A percentile compares a stretch with the other conserved stretches of the same genome.
Conservation (phyloP, 2,113 vertebrate species). For the Lepus europaeus region DNA sequence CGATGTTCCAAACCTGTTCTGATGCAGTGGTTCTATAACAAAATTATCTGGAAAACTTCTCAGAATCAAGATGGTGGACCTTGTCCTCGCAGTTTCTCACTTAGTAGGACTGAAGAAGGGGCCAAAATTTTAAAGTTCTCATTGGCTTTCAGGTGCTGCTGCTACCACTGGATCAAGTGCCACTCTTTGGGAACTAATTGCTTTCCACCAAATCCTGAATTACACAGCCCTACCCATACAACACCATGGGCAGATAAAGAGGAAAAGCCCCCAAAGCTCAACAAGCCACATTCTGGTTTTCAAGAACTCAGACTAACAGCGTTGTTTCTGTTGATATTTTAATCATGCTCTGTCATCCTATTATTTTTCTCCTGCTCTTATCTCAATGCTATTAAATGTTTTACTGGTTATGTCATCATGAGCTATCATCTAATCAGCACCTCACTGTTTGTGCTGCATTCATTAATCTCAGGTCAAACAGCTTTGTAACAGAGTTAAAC, state of each 20-base stretch:
- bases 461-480: constrained; percentile 56
- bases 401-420: constrained; percentile 48
- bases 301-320: neutral
- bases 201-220: neutral
- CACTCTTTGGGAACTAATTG: neutral
- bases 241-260: neutral
- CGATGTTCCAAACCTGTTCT: neutral
- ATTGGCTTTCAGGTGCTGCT: neutral
- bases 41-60: neutral
- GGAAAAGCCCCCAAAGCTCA: neutral
- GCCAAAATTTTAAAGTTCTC: neutral
- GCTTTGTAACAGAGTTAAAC: constrained; percentile 33
- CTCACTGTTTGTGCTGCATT: constrained; percentile 24
- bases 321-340: constrained; percentile 47
- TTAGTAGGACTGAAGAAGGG: neutral
- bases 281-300: neutral
- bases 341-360: constrained; percentile 29
- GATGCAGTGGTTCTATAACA: neutral
- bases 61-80: neutral
- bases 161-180: too few species aligned
- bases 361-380: constrained; percentile 62
- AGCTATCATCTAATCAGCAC: constrained; percentile 46
- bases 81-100: neutral
- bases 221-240: neutral
- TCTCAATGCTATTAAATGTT: constrained; percentile 63